Conservation (phyloP, 2,797 vertebrate genomes). For the Propithecus perrieri region DNA sequence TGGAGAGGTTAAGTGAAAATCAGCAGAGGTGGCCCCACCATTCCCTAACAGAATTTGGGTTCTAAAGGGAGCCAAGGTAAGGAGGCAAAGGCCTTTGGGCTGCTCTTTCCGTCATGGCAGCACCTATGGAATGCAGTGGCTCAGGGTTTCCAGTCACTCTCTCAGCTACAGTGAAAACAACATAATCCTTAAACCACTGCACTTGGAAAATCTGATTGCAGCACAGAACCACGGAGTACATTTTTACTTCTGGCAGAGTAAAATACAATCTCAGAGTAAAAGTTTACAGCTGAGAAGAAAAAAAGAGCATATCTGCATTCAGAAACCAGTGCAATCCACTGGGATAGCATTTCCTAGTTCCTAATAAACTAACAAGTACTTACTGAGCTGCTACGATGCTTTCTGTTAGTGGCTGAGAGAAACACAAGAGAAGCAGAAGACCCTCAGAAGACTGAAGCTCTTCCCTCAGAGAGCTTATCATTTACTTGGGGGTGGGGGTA, state of each 20-base stretch:
- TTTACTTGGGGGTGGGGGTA: not conserved
- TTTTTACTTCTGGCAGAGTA: slow-evolving; percentile 52
- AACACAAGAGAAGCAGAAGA: not conserved
- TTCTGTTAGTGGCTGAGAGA: slow-evolving; percentile 25
- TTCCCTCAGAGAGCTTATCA: slow-evolving; percentile 16
- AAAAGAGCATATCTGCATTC: slow-evolving; percentile 15
- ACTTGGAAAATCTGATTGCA: slow-evolving; percentile 53
- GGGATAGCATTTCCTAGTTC: slow-evolving; percentile 28
- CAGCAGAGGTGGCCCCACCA: not conserved
- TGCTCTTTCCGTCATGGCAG: not conserved
- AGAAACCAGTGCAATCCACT: slow-evolving; percentile 50
- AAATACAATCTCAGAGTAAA: slow-evolving; percentile 35
- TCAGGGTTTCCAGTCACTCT: slow-evolving; percentile 37
- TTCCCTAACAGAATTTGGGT: not conserved
- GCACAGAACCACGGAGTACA: not conserved
- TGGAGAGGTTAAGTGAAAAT: slow-evolving; percentile 54
- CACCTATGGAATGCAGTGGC: not conserved
- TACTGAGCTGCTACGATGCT: not conserved
- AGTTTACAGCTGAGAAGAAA: slow-evolving; percentile 36
- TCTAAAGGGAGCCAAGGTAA: slow-evolving; percentile 33
- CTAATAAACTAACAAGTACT: not conserved
- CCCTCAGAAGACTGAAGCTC: not conserved
- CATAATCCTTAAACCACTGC: slow-evolving; percentile 30
- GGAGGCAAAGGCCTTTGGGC: not conserved
- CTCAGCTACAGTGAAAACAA: slow-evolving; percentile 1